phyloP scores from a whole-genome alignment of 2,113 vertebrate genomes.

The Irena cyanogastra region DNA sequence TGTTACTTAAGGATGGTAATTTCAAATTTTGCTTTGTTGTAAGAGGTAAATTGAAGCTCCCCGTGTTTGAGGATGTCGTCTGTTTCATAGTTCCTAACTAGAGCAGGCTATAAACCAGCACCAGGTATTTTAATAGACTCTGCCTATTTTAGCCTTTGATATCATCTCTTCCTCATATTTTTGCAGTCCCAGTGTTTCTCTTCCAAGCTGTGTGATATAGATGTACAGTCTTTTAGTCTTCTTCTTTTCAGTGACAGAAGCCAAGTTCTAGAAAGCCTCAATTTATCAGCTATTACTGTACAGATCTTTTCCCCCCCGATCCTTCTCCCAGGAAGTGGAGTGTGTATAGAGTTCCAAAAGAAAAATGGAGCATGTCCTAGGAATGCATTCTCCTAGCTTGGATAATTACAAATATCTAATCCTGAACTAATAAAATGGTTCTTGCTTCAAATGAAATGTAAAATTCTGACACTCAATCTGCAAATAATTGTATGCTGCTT shows the following conservation, averaged over 20 bases:
- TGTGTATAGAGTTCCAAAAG: neutral
- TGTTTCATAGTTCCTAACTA: neutral
- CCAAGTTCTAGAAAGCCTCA: neutral
- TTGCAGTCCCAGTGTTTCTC: neutral
- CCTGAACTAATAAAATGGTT: neutral
- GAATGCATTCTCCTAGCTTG: neutral
- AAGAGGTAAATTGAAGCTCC: neutral
- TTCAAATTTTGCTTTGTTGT: neutral
- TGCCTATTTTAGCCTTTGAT: constrained; percentile 1
- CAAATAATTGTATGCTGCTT: neutral
- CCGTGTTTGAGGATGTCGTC: neutral
- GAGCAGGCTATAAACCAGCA: neutral
- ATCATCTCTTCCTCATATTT: neutral
- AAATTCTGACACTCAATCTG: neutral
- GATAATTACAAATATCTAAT: neutral
- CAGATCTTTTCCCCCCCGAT: neutral
- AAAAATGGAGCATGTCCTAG: neutral
- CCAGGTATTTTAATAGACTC: neutral
- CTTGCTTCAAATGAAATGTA: neutral
- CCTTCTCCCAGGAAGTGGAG: neutral
- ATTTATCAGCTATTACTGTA: neutral
- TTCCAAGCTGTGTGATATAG: neutral
- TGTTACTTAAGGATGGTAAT: neutral
- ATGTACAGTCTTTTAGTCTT: neutral
- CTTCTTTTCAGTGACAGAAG: neutral